A percentile compares a stretch with the other conserved stretches of the same genome.
Conservation (phyloP, 2,797 vertebrate species). For the Coluber constrictor region DNA sequence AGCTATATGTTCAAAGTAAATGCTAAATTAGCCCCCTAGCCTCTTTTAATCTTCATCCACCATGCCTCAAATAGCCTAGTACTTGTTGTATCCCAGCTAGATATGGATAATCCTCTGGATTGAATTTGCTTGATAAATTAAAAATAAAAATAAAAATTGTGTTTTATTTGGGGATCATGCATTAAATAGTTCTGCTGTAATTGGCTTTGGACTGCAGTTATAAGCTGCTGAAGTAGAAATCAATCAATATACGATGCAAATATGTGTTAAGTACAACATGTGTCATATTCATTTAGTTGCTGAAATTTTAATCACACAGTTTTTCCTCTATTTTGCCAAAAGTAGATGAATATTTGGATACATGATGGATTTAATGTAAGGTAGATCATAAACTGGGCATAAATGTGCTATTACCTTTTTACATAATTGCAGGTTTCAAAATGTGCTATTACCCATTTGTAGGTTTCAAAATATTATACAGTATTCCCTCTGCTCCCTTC, state of each 20-base stretch:
- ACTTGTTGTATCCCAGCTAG: not conserved
- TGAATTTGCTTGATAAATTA: not conserved
- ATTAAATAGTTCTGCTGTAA: not conserved
- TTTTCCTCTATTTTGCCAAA: slow-evolving; percentile 40
- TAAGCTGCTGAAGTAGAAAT: not conserved
- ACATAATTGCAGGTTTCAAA: not conserved
- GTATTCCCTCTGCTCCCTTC: not conserved
- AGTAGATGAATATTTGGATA: slow-evolving; percentile 31
- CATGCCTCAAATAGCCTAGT: not conserved
- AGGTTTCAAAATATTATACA: not conserved
- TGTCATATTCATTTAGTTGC: not conserved
- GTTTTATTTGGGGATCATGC: not conserved
- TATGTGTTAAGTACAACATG: not conserved
- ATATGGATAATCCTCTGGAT: not conserved
- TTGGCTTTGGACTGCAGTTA: not conserved
- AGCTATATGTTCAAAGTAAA: not conserved
- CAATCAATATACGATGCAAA: not conserved
- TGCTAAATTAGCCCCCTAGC: not conserved
- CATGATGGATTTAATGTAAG: slow-evolving; percentile 16
- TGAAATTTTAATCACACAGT: slow-evolving; percentile 37
- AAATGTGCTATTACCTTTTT: slow-evolving; percentile 28
- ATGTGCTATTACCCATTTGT: slow-evolving; percentile 16
- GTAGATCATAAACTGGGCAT: slow-evolving; percentile 42
- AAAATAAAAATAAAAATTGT: too few species aligned
- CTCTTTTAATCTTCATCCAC: not conserved